Percentiles rank a stretch among this genome's conserved stretches.
Conservation (phyloP, 2,888 invertebrate genomes). For the Cyclophora albipunctata region DNA sequence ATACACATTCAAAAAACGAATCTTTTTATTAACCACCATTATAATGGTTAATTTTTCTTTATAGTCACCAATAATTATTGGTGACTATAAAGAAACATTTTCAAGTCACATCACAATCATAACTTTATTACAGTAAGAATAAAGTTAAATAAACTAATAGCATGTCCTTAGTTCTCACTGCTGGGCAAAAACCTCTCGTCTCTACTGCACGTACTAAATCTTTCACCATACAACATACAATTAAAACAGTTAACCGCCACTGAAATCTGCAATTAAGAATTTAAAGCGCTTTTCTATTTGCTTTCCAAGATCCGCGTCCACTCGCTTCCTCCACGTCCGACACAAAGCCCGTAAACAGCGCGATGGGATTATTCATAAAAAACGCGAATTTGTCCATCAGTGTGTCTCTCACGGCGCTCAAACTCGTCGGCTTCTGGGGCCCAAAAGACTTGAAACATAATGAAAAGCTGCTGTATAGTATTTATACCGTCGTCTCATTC, state of each 20-base stretch:
- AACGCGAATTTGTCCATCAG: constrained; percentile 45
- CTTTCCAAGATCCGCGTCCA: constrained; percentile 5
- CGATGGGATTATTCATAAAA: constrained; percentile 41
- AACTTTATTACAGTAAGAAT: too few relatives aligned
- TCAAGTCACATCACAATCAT: too few relatives aligned
- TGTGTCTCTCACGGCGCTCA: constrained; percentile 45
- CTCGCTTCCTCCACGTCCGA: constrained; percentile 7
- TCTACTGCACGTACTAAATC: too few relatives aligned
- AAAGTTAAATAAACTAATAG: too few relatives aligned
- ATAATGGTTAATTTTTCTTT: too few relatives aligned
- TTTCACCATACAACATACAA: too few relatives aligned
- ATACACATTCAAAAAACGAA: too few relatives aligned
- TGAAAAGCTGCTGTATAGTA: constrained; percentile 34
- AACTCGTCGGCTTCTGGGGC: constrained; percentile 55
- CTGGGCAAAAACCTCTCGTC: too few relatives aligned
- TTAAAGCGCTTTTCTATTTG: constrained; percentile 22
- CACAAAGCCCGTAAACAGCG: constrained; percentile 5
- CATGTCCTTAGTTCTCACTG: too few relatives aligned
- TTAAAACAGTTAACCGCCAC: constrained; percentile 23
- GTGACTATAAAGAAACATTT: too few relatives aligned
- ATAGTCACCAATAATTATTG: too few relatives aligned
- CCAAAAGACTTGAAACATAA: constrained; percentile 28
- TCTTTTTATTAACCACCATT: too few relatives aligned
- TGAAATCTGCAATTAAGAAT: constrained; percentile 30
- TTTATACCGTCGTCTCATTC: constrained; percentile 43